Evolutionary conservation across 2,113 vertebrate species (phyloP).

Genomic region (Herpailurus yagouaroundi): DNA sequence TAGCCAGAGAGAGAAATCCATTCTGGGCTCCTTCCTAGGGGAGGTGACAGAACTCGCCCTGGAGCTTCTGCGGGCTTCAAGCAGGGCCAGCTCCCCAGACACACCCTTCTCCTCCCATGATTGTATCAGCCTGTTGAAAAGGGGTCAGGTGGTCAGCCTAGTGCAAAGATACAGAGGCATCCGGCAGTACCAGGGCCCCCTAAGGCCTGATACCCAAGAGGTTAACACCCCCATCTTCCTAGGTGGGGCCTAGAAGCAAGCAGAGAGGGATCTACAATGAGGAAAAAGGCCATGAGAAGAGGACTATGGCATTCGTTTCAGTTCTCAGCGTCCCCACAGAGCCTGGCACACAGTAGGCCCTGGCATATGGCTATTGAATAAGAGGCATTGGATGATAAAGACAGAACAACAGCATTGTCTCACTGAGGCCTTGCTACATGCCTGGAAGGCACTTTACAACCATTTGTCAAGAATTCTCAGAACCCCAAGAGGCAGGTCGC

Average conservation of each 20-base stretch:
- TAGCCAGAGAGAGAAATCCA: neutral
- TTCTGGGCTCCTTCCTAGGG: neutral
- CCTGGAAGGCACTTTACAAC: neutral
- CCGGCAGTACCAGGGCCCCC: neutral
- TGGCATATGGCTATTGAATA: neutral
- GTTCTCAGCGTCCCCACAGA: neutral
- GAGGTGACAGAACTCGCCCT: neutral
- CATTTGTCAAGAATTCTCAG: neutral
- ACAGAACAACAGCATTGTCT: neutral
- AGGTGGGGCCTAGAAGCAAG: neutral
- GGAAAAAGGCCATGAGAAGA: neutral
- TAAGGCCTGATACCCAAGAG: neutral
- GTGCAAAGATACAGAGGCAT: neutral
- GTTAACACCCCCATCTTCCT: neutral
- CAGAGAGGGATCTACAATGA: neutral
- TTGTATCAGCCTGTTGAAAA: neutral
- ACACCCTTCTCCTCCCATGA: neutral
- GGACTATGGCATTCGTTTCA: neutral
- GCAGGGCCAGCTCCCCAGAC: neutral
- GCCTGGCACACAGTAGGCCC: neutral
- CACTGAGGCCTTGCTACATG: neutral
- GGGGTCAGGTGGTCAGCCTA: neutral
- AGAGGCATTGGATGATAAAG: neutral
- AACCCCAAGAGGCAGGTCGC: neutral
- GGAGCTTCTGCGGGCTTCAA: neutral